Evolutionary conservation across 2,888 invertebrate species (phyloP).

Genomic region (Diarsia rubi): DNA sequence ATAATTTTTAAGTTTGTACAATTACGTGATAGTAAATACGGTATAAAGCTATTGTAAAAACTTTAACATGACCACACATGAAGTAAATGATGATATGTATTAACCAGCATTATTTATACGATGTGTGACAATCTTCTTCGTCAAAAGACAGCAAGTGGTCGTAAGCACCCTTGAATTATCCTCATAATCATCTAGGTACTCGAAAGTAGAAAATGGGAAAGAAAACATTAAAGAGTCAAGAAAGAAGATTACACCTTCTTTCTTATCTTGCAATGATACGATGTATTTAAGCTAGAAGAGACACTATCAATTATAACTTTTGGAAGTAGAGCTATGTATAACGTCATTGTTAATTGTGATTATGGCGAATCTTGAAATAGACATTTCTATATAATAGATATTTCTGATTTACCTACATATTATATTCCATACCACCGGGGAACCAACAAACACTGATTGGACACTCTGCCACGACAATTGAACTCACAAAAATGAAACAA

Average conservation of each 20-base stretch:
- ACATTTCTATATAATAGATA: too few species aligned
- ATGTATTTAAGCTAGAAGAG: neutral
- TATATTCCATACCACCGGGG: neutral
- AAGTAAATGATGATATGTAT: constrained; percentile 5
- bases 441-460: neutral
- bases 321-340: neutral
- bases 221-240: neutral
- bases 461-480: neutral
- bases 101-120: neutral
- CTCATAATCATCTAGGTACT: neutral
- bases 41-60: constrained; percentile 1
- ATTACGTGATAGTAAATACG: constrained; percentile 20
- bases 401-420: neutral
- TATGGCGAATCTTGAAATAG: neutral
- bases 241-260: neutral
- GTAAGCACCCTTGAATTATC: neutral
- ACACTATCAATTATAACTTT: neutral
- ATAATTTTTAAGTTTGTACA: constrained; percentile 32
- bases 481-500: neutral
- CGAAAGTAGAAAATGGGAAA: neutral
- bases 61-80: constrained; percentile 3
- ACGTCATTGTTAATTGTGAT: neutral
- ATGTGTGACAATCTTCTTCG: neutral
- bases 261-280: too few species aligned
- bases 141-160: neutral